phyloP scores from a whole-genome alignment of 2,113 vertebrate genomes.

The Chamaea fasciata region DNA sequence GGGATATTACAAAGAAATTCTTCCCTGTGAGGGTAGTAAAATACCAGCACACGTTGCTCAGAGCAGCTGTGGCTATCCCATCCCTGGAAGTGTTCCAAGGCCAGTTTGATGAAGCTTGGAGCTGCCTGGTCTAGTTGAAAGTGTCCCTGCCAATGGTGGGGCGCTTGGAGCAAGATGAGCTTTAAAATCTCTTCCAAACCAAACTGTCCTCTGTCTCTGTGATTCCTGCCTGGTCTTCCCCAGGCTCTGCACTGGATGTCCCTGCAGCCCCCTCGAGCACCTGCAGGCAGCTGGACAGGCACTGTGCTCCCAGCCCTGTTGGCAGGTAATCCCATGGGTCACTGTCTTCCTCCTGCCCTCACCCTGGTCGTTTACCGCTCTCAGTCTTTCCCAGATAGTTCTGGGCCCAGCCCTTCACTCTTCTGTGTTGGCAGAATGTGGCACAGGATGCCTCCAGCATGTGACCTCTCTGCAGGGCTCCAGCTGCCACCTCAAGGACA shows the following conservation, averaged over 20 bases:
- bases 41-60: not conserved
- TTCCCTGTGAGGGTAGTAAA: not conserved
- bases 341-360: not conserved
- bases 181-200: not conserved
- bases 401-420: not conserved
- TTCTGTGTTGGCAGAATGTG: not conserved
- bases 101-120: not conserved
- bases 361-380: rapidly evolving
- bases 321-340: not conserved
- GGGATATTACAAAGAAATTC: not conserved
- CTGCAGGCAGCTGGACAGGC: not conserved
- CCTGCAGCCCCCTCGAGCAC: rapidly evolving
- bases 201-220: not conserved
- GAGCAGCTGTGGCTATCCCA: not conserved
- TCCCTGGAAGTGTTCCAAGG: not conserved
- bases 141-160: not conserved
- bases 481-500: too few relatives aligned
- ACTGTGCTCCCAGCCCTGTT: not conserved
- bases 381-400: not conserved
- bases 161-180: not conserved
- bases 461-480: not conserved
- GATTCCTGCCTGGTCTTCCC: not conserved
- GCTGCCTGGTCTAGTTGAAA: not conserved
- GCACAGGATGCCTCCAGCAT: not conserved
- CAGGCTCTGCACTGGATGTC: not conserved